phyloP scores from a whole-genome alignment of 2,888 invertebrate species.

The Hetaerina titia region DNA sequence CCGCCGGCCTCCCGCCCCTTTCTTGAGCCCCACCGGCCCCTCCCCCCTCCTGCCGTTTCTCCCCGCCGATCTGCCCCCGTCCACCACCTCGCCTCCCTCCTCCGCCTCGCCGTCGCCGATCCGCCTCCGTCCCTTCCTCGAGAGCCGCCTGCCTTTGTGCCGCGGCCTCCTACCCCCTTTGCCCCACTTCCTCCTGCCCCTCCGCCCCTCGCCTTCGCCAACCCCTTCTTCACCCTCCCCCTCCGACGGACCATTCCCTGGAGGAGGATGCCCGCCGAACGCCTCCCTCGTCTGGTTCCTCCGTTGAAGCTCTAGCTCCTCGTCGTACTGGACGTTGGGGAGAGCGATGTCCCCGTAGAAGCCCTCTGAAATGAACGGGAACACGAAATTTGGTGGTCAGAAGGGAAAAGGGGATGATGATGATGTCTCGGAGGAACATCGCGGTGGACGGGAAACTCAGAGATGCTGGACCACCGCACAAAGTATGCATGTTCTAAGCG shows the following conservation, averaged over 20 bases:
- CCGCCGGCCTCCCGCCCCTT: not conserved
- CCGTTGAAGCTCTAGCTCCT: conserved; percentile 79
- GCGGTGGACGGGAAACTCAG: too few relatives aligned
- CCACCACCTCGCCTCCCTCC: not conserved
- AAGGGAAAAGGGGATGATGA: too few relatives aligned
- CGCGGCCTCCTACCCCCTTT: conserved; percentile 68
- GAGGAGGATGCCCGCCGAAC: conserved; percentile 82
- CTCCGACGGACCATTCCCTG: not conserved
- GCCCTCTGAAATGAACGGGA: conserved; percentile 82
- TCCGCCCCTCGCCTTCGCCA: not conserved
- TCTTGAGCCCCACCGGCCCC: not conserved
- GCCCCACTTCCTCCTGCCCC: conserved; percentile 68
- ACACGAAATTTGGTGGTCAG: conserved; percentile 70
- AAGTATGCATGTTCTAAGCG: too few relatives aligned
- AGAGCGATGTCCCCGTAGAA: conserved; percentile 92
- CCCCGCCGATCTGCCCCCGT: too few relatives aligned
- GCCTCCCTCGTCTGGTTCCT: conserved; percentile 55
- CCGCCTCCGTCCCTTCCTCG: not conserved
- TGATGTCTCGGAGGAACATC: too few relatives aligned
- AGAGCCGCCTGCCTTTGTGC: conserved; percentile 68
- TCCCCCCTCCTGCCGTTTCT: too few relatives aligned
- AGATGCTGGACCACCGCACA: too few relatives aligned
- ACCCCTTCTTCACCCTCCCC: not conserved
- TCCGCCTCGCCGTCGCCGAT: not conserved
- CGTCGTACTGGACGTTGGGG: conserved; percentile 80